Evolutionary conservation across 2,113 vertebrate genomes (phyloP), one percentile per base, ranked within the genome.

Genomic region (Callaeas wilsoni): DNA sequence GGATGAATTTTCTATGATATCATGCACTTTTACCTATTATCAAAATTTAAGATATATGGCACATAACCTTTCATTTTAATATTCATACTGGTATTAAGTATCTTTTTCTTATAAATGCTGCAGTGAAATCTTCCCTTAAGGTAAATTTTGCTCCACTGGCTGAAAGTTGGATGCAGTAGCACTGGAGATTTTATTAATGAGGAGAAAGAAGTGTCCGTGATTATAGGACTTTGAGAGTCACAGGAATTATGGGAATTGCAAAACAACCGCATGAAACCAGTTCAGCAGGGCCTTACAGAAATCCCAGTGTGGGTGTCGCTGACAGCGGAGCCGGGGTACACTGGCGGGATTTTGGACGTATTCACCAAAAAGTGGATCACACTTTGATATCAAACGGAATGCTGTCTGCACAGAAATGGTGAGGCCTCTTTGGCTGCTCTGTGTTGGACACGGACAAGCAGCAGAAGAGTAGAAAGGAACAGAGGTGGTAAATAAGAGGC

Each of bases 41-140:
- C 39, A 95, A 93, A 91, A 95, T 79, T 73, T 77, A 94, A 90
- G 70, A 63, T 95, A 93, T 20, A 68, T 73, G 55, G 57, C 74
- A 65, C 30, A 47, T 89, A 95, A 92, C 55, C 90, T 94, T 97
- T 92, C 37, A 77, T 94, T 97, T 94, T 90, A 92, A 92, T 86
- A 90, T 76, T 90, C 35, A 32, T 47, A 16, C 39, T 75, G 60
- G 19, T 39, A 88, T 92, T 86, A 83, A 55, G 44, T 46, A 65
- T 73, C 32, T 85, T 75, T 89, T 86, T 55, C 46, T 86, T 64
- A 52, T 22, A 93, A 88, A 63, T 42, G 21, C 15, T 85, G 23
- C 32, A 49, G 44, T 53, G 14, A 83, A 76, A 56, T n/a, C 19
- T 64, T 68, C 67, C 30, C 75, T 85, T 55, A 37, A 69, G 65